A percentile compares a stretch with the other conserved stretches of the same genome.
Conservation (phyloP, 2,888 invertebrate species). For the Leptinotarsa tumamoca region DNA sequence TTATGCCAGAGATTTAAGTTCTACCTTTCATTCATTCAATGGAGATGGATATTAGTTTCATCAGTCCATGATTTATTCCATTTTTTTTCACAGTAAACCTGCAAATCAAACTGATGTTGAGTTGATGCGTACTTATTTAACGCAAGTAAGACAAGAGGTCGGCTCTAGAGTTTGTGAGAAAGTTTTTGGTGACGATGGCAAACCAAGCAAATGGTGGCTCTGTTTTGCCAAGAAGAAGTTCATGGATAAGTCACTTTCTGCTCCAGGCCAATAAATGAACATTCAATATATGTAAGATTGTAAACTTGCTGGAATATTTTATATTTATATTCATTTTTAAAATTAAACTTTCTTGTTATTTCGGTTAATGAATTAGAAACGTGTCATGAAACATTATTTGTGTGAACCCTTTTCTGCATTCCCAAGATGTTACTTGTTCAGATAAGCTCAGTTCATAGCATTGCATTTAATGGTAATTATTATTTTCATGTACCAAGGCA, state of each 20-base stretch:
- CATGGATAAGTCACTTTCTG: conserved; percentile 97
- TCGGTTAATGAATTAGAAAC: too few species aligned
- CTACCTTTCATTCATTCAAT: too few species aligned
- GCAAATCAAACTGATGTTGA: conserved; percentile 83
- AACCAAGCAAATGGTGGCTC: conserved; percentile 99
- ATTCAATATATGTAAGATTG: neutral
- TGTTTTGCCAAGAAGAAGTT: conserved; percentile 99
- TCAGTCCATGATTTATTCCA: neutral
- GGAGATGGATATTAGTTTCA: too few species aligned
- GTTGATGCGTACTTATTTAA: conserved; percentile 90
- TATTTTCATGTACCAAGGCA: too few species aligned
- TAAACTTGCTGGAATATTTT: neutral
- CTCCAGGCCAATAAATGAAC: conserved; percentile 79
- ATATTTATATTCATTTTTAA: neutral
- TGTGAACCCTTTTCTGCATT: too few species aligned
- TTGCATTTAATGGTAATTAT: too few species aligned
- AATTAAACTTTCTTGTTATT: neutral
- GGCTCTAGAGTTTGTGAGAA: conserved; percentile 91
- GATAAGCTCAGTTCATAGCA: too few species aligned
- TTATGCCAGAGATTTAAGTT: too few species aligned
- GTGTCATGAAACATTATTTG: too few species aligned
- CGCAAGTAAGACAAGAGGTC: conserved; percentile 95
- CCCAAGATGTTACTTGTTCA: too few species aligned
- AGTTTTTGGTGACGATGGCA: conserved; percentile 92
- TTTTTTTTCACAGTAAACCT: conserved; percentile 75